A percentile compares a stretch with the other conserved stretches of the same genome.
These are phyloP conservation scores for Platyura marginata DNA, from an alignment of 1,140 invertebrate species.

Conservation along the genomic window DNA sequence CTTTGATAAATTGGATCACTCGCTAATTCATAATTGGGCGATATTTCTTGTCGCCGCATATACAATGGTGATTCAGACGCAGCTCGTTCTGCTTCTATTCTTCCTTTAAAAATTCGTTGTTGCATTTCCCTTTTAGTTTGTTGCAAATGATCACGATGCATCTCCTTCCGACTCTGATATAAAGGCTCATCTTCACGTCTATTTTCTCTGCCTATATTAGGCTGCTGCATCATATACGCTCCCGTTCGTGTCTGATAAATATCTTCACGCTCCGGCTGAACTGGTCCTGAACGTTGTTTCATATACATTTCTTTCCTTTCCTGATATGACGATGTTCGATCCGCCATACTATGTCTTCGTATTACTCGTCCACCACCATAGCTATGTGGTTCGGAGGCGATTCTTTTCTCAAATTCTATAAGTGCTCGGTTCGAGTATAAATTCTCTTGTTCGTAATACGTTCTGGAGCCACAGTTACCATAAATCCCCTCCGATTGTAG, in stretches of 20 bases:
- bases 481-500: slow-evolving; percentile 21
- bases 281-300: not conserved
- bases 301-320: slow-evolving; percentile 4
- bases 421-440: slow-evolving; percentile 22
- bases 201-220: not conserved
- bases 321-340: slow-evolving; percentile 6
- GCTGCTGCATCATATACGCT: slow-evolving; percentile 17
- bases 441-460: slow-evolving; percentile 8
- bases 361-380: slow-evolving; percentile 11
- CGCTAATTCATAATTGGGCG: not conserved
- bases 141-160: slow-evolving; percentile 20
- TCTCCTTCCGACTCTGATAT: slow-evolving; percentile 18
- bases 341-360: slow-evolving; percentile 21
- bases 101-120: slow-evolving; percentile 19
- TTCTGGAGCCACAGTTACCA: slow-evolving; percentile 10
- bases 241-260: slow-evolving; percentile 21
- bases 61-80: not conserved
- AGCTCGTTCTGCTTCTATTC: slow-evolving; percentile 16
- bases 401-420: slow-evolving; percentile 20
- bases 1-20: slow-evolving; percentile 17
- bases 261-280: slow-evolving; percentile 9
- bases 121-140: slow-evolving; percentile 23
- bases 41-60: not conserved
- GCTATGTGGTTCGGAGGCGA: slow-evolving; percentile 13
- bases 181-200: slow-evolving; percentile 8